Evolutionary conservation across 2,113 vertebrate genomes (phyloP).

Genomic region (Carollia perspicillata): DNA sequence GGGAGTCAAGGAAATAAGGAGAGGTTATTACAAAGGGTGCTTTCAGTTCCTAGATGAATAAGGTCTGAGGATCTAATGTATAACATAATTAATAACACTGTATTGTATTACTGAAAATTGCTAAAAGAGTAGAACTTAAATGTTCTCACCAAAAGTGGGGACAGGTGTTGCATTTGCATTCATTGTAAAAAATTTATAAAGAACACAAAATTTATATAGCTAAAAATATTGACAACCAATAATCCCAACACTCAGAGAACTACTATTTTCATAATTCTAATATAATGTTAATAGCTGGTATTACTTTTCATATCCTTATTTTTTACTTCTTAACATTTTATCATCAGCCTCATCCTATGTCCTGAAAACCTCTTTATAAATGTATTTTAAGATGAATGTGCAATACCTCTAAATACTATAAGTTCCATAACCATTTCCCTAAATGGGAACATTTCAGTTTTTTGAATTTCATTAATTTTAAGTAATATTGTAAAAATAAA

Average conservation of each 20-base stretch:
- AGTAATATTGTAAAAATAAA: not conserved
- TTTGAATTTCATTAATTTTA: conserved; percentile 9
- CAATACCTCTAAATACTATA: not conserved
- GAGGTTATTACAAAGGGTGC: not conserved
- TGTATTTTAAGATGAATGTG: not conserved
- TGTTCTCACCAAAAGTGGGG: not conserved
- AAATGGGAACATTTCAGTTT: not conserved
- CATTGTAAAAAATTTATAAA: not conserved
- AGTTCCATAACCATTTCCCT: not conserved
- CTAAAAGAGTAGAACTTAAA: not conserved
- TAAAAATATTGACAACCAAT: not conserved
- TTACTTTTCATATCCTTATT: not conserved
- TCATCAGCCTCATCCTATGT: not conserved
- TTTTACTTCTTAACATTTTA: not conserved
- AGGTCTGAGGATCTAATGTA: not conserved
- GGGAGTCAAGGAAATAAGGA: not conserved
- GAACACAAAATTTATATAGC: not conserved
- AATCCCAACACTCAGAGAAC: not conserved
- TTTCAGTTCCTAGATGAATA: not conserved
- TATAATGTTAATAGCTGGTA: not conserved
- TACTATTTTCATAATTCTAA: not conserved
- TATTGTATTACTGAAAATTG: not conserved
- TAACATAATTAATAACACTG: not conserved
- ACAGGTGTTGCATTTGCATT: not conserved
- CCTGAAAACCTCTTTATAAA: not conserved